Evolutionary conservation across 2,888 invertebrate species (phyloP), one percentile per base, ranked within the genome.

Genomic region (Tachystola acroxantha): DNA sequence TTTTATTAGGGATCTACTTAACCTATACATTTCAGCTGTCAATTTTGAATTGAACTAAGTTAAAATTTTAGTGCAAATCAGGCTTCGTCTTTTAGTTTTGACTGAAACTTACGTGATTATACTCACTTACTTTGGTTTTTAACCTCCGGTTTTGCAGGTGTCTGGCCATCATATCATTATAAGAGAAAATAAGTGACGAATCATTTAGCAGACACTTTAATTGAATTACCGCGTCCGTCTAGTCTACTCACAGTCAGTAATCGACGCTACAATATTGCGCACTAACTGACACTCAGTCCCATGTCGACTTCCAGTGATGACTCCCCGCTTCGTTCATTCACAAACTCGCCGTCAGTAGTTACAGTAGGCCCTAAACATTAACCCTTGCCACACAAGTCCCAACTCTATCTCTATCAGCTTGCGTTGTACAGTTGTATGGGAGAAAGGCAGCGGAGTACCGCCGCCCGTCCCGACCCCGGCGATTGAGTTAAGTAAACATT

Each of bases 311-410:
- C 67, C 76, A 76, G 74, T 73, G 84, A 82, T 80, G 82, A 84
- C 74, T 70, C 79, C 77, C 74, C 77, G 77, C 85, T 84, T 85
- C 77, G 77, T 86, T 84, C 85, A 85, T 84, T 84, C 85, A 85
- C 80, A 80, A 82, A 68, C 63, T 60, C 59, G 53, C 43, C 49
- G 58, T 52, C 53, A 57, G 47, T 43, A 67, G 61, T 64, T 58
- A 55, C 63, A 56, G 65, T 54, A 75, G 56, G 78, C 44, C 71
- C 53, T 76, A 85, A 73, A 65, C 53, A 47, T 45, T 49, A 43
- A 47, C 36, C 43, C 42, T 50, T 48, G 73, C 48, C 53, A 48
- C 36, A 50, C 73, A 58, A 84, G 56, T 75, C 40, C 59, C 52
- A 59, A 68, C 86, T 78, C 62, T 85, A 81, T 60, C 43, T 37